Evolutionary conservation across 2,888 invertebrate genomes (phyloP), one percentile per base, ranked within the genome.

Genomic region (Xestia rhomboidea): DNA sequence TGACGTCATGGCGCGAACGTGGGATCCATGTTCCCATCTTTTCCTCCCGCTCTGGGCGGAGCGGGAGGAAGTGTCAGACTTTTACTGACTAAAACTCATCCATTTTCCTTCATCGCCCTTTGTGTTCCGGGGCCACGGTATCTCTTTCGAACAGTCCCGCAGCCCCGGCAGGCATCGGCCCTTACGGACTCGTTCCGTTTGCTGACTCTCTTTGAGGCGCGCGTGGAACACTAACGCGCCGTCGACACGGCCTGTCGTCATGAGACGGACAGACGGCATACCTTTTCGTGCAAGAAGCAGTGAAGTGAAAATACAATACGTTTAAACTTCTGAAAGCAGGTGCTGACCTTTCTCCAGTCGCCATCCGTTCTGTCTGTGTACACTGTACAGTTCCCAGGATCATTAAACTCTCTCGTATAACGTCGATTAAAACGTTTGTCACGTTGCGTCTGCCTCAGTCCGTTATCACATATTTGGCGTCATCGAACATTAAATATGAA

Each of bases 351-450:
- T 21, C 7, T n/a, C 30, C 54, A 24, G 15, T 11, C 11, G n/a
- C 34, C 38, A 24, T 27, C 64, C 24, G 41, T 30, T 27, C 41
- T n/a, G 30, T 18, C 18, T n/a, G 15, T 34, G 46, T 68, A 34
- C 49, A 49, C 6, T 49, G 49, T 21, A n/a, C 79, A 75, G 75
- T 74, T 82, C 27, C 30, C 11, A 5, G 63, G 79, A 66, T 82
- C 83, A 68, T 24, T 68, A 64, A 79, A 57, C 77, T 82, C 76
- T 64, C 63, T 68, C n/a, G 6, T 46, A 21, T 69, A 75, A 38
- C 18, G 15, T 38, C 68, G 34, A 83, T 83, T 77, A 83, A 38
- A 34, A 69, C 18, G 44, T n/a, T 15, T 5, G 77, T 80, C 79
- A 80, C 79, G 83, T 77, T 27, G 57, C 30, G 1, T 10, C 34